These are phyloP conservation scores for Drosophila colorata DNA, from an alignment of 2,888 invertebrate species.

Conservation along the genomic window DNA sequence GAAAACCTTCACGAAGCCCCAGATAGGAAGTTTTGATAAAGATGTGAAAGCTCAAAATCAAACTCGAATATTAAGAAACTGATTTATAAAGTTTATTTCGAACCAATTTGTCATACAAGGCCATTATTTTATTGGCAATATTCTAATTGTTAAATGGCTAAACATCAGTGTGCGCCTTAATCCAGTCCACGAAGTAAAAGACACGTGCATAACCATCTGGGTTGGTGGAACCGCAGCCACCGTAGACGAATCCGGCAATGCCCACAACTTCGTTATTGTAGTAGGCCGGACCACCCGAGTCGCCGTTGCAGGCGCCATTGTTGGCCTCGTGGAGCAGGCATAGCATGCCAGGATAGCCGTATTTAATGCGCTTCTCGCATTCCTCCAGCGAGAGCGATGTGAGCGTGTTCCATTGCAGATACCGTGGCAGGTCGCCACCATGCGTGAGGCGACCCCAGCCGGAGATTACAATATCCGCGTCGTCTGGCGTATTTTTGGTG, in stretches of 20 bases:
- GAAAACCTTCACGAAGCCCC: too few species aligned
- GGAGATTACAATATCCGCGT: slow-evolving; percentile 66
- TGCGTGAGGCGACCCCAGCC: slow-evolving; percentile 76
- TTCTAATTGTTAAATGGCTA: background rate
- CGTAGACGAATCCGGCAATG: slow-evolving; percentile 71
- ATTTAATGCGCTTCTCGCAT: slow-evolving; percentile 50
- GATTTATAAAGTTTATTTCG: slow-evolving; percentile 1
- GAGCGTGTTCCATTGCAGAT: slow-evolving; percentile 75
- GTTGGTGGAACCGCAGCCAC: slow-evolving; percentile 65
- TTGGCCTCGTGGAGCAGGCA: slow-evolving; percentile 71
- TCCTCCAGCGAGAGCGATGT: slow-evolving; percentile 30
- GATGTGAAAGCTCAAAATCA: too few species aligned
- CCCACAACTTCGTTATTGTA: slow-evolving; percentile 77
- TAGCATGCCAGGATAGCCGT: slow-evolving; percentile 59
- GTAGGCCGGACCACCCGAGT: slow-evolving; percentile 81
- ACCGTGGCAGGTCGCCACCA: slow-evolving; percentile 66
- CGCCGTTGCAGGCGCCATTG: slow-evolving; percentile 81
- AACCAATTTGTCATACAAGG: background rate
- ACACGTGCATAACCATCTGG: slow-evolving; percentile 83
- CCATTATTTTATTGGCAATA: background rate
- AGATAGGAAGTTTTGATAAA: too few species aligned
- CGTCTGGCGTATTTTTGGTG: slow-evolving; percentile 55
- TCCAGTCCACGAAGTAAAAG: slow-evolving; percentile 72
- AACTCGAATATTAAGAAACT: background rate
- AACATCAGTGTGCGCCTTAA: slow-evolving; percentile 50